Conservation (phyloP, 2,888 invertebrate genomes). For the Esperia sulphurella region DNA sequence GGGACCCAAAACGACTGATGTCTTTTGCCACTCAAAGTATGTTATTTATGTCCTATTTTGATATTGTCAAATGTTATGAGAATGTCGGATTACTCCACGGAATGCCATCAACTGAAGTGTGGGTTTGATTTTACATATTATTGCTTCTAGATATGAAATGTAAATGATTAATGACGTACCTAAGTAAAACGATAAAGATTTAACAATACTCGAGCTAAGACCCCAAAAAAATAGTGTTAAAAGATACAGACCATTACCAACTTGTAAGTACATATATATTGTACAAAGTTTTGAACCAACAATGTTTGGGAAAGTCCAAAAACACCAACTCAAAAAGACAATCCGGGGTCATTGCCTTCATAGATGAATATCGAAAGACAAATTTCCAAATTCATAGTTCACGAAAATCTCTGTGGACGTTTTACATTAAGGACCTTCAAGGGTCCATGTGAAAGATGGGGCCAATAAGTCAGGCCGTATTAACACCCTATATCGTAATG, state of each 20-base stretch:
- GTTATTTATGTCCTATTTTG: conserved; percentile 31
- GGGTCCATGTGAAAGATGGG: conserved; percentile 63
- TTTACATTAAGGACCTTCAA: conserved; percentile 26
- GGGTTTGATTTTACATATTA: not conserved
- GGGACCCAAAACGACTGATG: conserved; percentile 16
- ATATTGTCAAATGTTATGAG: conserved; percentile 32
- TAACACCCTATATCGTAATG: conserved; percentile 64
- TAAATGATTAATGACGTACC: too few relatives aligned
- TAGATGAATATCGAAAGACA: conserved; percentile 2
- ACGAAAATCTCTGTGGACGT: conserved; percentile 1
- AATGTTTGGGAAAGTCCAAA: not conserved
- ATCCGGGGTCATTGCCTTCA: not conserved
- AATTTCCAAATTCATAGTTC: conserved; percentile 5
- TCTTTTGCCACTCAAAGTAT: conserved; percentile 25
- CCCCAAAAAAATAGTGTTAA: too few relatives aligned
- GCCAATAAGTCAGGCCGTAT: conserved; percentile 69
- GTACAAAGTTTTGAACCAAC: too few relatives aligned
- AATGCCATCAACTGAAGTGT: not conserved
- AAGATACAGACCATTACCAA: too few relatives aligned
- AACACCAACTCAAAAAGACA: not conserved
- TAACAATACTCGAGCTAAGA: too few relatives aligned
- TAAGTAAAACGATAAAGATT: too few relatives aligned
- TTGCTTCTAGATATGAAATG: not conserved
- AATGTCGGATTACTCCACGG: conserved; percentile 6
- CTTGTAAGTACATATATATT: too few relatives aligned